These are phyloP conservation scores for Macrostomum cliftonense DNA, from an alignment of 2,888 invertebrate genomes.

Conservation along the genomic window DNA sequence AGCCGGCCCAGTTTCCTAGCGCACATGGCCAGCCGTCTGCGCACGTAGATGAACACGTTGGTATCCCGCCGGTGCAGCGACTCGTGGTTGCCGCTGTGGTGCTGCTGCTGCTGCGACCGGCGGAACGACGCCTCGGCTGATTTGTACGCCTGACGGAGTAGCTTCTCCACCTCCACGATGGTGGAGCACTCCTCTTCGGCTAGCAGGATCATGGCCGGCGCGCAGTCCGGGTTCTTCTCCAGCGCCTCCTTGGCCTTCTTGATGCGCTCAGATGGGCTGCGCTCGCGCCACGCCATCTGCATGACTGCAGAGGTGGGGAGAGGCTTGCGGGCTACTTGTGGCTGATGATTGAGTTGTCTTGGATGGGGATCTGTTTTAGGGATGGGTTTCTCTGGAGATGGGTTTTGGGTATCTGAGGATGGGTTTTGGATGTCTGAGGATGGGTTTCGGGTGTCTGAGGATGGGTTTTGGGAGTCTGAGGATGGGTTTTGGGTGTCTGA, in stretches of 20 bases:
- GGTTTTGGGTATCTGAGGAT: too few species aligned
- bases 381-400: too few species aligned
- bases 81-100: slow-evolving; percentile 55
- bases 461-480: too few species aligned
- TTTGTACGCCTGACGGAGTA: slow-evolving; percentile 61
- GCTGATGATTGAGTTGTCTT: too few species aligned
- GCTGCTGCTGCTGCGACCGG: slow-evolving; percentile 59
- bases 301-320: slow-evolving; percentile 46
- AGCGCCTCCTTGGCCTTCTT: slow-evolving; percentile 74
- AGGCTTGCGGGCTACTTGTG: too few species aligned
- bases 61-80: slow-evolving; percentile 66
- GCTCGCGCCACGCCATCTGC: slow-evolving; percentile 87
- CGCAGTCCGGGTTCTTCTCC: slow-evolving; percentile 70
- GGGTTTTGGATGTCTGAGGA: too few species aligned
- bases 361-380: too few species aligned
- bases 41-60: slow-evolving; percentile 78
- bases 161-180: slow-evolving; percentile 61
- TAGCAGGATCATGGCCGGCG: slow-evolving; percentile 74
- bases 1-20: slow-evolving; percentile 75
- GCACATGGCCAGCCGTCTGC: slow-evolving; percentile 87
- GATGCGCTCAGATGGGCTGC: slow-evolving; percentile 69
- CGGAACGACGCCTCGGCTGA: slow-evolving; percentile 61
- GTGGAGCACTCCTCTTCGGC: slow-evolving; percentile 91
- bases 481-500: too few species aligned
- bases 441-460: too few species aligned